Evolutionary conservation across 2,797 vertebrate species (phyloP).

Genomic region (Acanthurus leucopareius): DNA sequence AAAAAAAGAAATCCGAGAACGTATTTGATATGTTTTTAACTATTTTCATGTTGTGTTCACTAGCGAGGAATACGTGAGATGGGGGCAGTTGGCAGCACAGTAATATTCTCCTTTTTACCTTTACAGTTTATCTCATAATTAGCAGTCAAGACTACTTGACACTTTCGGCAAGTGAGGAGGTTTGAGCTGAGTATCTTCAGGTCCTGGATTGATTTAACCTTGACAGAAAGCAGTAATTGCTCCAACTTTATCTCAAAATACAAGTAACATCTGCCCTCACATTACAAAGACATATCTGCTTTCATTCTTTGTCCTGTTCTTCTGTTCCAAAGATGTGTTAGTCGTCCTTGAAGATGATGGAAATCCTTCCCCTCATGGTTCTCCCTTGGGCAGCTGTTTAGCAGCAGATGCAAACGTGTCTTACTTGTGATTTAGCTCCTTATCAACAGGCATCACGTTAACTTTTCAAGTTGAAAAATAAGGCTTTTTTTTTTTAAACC

Average conservation of each 20-base stretch:
- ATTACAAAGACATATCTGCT: slow-evolving; percentile 28
- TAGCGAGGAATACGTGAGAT: slow-evolving; percentile 27
- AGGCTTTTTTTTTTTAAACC: neutral
- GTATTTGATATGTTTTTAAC: slow-evolving; percentile 2
- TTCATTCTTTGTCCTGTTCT: slow-evolving; percentile 24
- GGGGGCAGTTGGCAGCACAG: slow-evolving; percentile 21
- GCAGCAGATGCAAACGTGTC: slow-evolving; percentile 50
- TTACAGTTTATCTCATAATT: slow-evolving; percentile 27
- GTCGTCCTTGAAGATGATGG: slow-evolving; percentile 53
- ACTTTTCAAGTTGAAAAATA: slow-evolving; percentile 19
- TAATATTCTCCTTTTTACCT: slow-evolving; percentile 28
- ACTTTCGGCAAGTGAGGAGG: slow-evolving; percentile 29
- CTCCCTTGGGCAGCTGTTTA: slow-evolving; percentile 36
- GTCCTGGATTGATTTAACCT: slow-evolving; percentile 36
- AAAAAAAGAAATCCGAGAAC: too few species aligned
- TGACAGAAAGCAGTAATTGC: slow-evolving; percentile 30
- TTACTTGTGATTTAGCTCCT: slow-evolving; percentile 41
- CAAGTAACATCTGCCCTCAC: slow-evolving; percentile 18
- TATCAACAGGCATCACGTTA: slow-evolving; percentile 37
- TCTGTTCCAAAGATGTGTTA: slow-evolving; percentile 24
- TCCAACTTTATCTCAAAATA: slow-evolving; percentile 17
- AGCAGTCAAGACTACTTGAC: slow-evolving; percentile 36
- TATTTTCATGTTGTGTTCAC: slow-evolving; percentile 16
- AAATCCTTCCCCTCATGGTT: slow-evolving; percentile 44
- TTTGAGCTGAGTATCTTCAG: slow-evolving; percentile 13